Base-by-base conservation (phyloP, 1,140 invertebrate species). In the Wasmannia auropunctata region DNA sequence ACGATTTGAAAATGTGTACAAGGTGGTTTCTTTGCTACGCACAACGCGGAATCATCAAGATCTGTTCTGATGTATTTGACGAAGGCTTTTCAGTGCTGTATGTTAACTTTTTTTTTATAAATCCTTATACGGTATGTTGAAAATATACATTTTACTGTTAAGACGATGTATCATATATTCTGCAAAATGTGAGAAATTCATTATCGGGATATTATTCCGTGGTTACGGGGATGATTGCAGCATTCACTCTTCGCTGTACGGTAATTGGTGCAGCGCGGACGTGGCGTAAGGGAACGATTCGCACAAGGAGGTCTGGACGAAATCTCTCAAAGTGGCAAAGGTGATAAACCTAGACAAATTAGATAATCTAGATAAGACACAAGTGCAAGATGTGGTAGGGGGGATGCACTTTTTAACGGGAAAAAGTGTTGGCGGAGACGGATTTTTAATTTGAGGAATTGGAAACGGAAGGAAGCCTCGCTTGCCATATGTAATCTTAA, bases 401-500 rank as follows among this genome's bases (percentile, higher is more conserved):
- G 37, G 19, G 62, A 46, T 65, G 72, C 85, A 90, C 86, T 91
- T 90, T 91, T 88, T 88, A 90, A 85, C 74, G 86, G n/a, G 79
- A n/a, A 74, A 77, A 88, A 90, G 75, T 88, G 80, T 91, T 88
- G 75, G 80, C 63, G 89, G 81, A 91, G 77, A 88, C 80, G 85
- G 77, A 86, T 88, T 91, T 91, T 91, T 87, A 87, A 91, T 91
- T 87, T 88, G 91, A 91, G 90, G 86, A 91, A 91, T 91, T 91
- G 90, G 91, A 91, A 91, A 90, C 88, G 80, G 86, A 91, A 88
- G 80, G 86, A 91, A 88, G 90, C 91, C 91, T 91, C 90, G 90
- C 90, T 91, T 91, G 90, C 90, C 91, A 91, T 86, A 91, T 91
- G 90, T 91, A 91, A 91, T 90, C 88, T 83, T 91, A 91, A 91